Evolutionary conservation across 2,888 invertebrate species (phyloP), one percentile per base, ranked within the genome.

Genomic region (Drosophila dives): DNA sequence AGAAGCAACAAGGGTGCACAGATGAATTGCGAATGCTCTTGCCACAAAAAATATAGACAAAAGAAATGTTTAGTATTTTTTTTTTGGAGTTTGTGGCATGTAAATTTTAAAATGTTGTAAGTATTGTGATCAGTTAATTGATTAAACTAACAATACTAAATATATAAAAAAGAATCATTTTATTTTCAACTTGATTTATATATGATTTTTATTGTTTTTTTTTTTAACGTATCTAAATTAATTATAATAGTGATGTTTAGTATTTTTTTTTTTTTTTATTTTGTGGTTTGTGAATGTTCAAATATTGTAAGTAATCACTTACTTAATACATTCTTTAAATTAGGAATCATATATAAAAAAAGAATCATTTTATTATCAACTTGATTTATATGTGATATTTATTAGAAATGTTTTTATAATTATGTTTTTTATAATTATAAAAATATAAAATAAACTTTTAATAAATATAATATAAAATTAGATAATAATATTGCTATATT

Each of bases 21-120:
- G 10, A 17, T 54, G 38, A 55, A 32, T 29, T 40, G 66, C 48
- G 29, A 33, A 60, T 69, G 32, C 61, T 7, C 62, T 59, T 26
- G 48, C 29, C 29, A 6, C 45, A 45, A 15, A 23, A 4, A 15
- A 8, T 23, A 15, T 45, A 15, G 12, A 45, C 42, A 3, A 1
- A 32, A 11, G 2, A 33, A 1, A 49, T 20, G 6, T 12, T 6
- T 5, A 20, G 12, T 2, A 3, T 20, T 12, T 20, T 42, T 11
- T 11, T n/a, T n/a, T 40, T 2, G n/a, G n/a, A 10, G 38, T 40
- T 40, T n/a, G 38, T 17, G 38, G 38, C 3, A 40, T n/a, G 10
- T n/a, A 10, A 40, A n/a, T n/a, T 10, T n/a, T n/a, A n/a, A n/a
- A n/a, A 40, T 40, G 2, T 45, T 20, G 7, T 0, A 12, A 2